Conservation (phyloP, 2,113 vertebrate species). For the Lasiurus cinereus region DNA sequence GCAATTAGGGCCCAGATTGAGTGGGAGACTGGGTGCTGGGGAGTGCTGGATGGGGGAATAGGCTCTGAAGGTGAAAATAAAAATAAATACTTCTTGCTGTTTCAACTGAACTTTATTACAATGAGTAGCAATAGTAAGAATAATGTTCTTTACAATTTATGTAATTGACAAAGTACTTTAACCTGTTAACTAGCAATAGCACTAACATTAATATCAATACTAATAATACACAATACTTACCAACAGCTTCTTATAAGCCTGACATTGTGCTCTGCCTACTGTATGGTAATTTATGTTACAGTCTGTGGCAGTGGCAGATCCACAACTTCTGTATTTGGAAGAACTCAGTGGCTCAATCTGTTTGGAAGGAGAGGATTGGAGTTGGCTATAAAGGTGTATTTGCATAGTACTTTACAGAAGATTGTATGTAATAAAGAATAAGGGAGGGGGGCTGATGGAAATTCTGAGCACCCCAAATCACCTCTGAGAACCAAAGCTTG, state of each 20-base stretch:
- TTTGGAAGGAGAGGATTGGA: constrained; percentile 21
- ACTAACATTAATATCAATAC: not conserved
- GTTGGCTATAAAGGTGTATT: not conserved
- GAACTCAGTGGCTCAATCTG: constrained; percentile 20
- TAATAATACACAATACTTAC: not conserved
- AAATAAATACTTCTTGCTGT: constrained; percentile 46
- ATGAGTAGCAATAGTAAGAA: not conserved
- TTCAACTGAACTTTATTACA: constrained; percentile 57
- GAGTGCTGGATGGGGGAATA: not conserved
- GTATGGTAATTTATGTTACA: not conserved
- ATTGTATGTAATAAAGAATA: not conserved
- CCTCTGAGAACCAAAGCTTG: not conserved
- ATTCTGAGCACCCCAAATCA: constrained; percentile 3
- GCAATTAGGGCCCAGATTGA: not conserved
- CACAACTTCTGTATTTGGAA: constrained; percentile 20
- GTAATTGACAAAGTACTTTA: constrained; percentile 11
- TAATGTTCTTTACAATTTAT: not conserved
- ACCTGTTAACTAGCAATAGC: not conserved
- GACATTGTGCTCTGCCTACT: not conserved
- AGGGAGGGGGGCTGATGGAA: not conserved
- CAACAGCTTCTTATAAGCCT: not conserved
- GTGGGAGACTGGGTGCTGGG: not conserved
- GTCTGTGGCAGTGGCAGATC: not conserved
- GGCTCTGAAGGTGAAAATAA: constrained; percentile 62
- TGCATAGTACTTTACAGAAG: not conserved